These are phyloP conservation scores for Caenorhabditis imperialis DNA, from an alignment of 2,888 invertebrate species.

Conservation along the genomic window DNA sequence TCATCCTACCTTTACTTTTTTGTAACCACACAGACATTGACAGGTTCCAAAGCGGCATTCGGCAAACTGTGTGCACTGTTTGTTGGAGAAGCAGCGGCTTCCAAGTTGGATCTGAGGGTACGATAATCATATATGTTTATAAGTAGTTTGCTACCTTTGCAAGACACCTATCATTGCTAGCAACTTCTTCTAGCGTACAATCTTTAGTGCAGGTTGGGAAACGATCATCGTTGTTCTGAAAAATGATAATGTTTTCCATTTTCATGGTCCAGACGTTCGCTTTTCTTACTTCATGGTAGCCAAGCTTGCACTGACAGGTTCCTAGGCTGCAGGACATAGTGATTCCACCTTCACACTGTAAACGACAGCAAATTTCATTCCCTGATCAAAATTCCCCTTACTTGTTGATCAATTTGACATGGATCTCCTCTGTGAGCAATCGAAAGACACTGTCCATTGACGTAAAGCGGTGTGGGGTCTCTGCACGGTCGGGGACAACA, in stretches of 20 bases:
- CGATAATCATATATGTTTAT: neutral
- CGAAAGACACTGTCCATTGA: constrained; percentile 76
- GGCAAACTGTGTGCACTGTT: constrained; percentile 73
- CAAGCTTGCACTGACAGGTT: constrained; percentile 74
- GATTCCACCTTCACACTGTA: constrained; percentile 77
- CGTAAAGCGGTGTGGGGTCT: constrained; percentile 77
- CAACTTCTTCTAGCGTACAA: constrained; percentile 64
- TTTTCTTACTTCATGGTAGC: constrained; percentile 73
- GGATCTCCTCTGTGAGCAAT: constrained; percentile 77
- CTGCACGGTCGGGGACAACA: constrained; percentile 78
- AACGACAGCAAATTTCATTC: neutral
- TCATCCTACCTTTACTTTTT: constrained; percentile 60
- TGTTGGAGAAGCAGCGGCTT: constrained; percentile 67
- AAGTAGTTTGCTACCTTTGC: constrained; percentile 21
- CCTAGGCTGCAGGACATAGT: constrained; percentile 74
- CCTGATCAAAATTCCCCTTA: constrained; percentile 5
- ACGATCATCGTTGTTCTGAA: constrained; percentile 74
- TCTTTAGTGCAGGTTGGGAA: constrained; percentile 76
- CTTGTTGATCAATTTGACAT: constrained; percentile 77
- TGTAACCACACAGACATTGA: constrained; percentile 76
- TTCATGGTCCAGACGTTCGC: no score
- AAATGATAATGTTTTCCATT: constrained; percentile 1
- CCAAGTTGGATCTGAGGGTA: constrained; percentile 51
- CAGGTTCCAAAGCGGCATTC: constrained; percentile 77
- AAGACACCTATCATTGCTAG: constrained; percentile 59